A percentile compares a stretch with the other conserved stretches of the same genome.
These are phyloP conservation scores for Campoplex nolae DNA, from an alignment of 2,888 invertebrate species.

Conservation along the genomic window DNA sequence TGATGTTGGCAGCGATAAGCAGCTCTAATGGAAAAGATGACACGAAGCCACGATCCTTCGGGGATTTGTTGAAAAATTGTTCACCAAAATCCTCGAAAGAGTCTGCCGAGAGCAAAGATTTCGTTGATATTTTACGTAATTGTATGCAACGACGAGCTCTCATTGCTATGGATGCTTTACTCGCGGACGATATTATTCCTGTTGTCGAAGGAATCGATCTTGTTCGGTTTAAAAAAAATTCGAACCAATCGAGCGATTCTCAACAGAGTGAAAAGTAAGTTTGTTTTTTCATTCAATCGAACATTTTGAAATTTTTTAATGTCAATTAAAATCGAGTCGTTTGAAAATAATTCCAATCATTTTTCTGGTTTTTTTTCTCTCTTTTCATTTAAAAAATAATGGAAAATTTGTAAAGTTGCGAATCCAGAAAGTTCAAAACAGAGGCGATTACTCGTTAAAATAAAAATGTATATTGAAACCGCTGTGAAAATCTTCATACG, in stretches of 20 bases:
- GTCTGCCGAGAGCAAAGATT: conserved; percentile 70
- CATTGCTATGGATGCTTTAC: conserved; percentile 87
- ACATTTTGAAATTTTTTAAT: too few species aligned
- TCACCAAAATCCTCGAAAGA: conserved; percentile 70
- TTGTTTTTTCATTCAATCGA: not conserved
- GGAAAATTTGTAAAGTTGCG: not conserved
- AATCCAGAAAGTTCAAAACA: not conserved
- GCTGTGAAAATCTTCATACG: not conserved
- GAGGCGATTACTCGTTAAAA: not conserved
- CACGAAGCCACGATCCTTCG: conserved; percentile 73
- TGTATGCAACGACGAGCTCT: conserved; percentile 83
- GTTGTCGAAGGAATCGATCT: conserved; percentile 88
- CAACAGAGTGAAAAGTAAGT: conserved; percentile 53
- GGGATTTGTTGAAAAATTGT: conserved; percentile 76
- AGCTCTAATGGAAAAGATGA: conserved; percentile 70
- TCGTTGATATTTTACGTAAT: conserved; percentile 74
- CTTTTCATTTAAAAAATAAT: not conserved
- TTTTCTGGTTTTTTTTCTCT: too few species aligned
- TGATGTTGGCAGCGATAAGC: conserved; percentile 62
- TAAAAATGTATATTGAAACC: not conserved
- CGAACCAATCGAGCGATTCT: conserved; percentile 58
- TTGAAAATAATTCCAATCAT: not conserved
- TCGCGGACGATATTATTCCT: conserved; percentile 87
- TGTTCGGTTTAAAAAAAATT: conserved; percentile 84
- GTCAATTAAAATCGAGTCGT: too few species aligned